Conservation (phyloP, 2,113 vertebrate species). For the Lampris incognitus region DNA sequence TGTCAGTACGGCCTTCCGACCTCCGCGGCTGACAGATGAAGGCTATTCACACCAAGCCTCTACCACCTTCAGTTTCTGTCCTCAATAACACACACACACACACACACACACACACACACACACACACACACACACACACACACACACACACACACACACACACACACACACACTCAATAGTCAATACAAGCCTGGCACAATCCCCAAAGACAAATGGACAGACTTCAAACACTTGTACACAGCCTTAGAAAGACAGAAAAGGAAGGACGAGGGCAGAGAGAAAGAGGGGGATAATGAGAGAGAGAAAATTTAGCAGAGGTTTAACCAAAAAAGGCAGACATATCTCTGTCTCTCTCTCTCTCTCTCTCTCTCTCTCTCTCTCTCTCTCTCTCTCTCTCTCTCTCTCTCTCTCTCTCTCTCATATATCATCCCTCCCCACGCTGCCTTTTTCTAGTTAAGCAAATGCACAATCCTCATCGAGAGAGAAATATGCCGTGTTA, state of each 20-base stretch:
- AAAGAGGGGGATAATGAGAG: slow-evolving; percentile 17
- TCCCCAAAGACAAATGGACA: slow-evolving; percentile 80
- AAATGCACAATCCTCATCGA: slow-evolving; percentile 74
- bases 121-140: slow-evolving; percentile 32
- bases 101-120: slow-evolving; percentile 31
- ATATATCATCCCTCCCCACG: slow-evolving; percentile 1
- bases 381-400: slow-evolving; percentile 30
- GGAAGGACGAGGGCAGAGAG: slow-evolving; percentile 50
- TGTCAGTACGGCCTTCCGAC: slow-evolving; percentile 54
- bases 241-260: slow-evolving; percentile 67
- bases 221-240: slow-evolving; percentile 77
- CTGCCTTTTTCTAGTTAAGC: slow-evolving; percentile 53
- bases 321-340: slow-evolving; percentile 56
- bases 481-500: slow-evolving; percentile 63
- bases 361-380: slow-evolving; percentile 46
- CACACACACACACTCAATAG: slow-evolving; percentile 54
- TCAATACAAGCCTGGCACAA: slow-evolving; percentile 72
- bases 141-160: slow-evolving; percentile 33
- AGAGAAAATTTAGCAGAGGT: slow-evolving; percentile 30
- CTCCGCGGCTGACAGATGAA: slow-evolving; percentile 73
- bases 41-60: slow-evolving; percentile 74
- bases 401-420: slow-evolving; percentile 23
- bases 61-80: slow-evolving; percentile 69
- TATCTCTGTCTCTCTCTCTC: slow-evolving; percentile 28
- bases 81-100: neutral